Evolutionary conservation across 2,797 vertebrate species (phyloP), one percentile per base, ranked within the genome.

Genomic region (Microhierax caerulescens): DNA sequence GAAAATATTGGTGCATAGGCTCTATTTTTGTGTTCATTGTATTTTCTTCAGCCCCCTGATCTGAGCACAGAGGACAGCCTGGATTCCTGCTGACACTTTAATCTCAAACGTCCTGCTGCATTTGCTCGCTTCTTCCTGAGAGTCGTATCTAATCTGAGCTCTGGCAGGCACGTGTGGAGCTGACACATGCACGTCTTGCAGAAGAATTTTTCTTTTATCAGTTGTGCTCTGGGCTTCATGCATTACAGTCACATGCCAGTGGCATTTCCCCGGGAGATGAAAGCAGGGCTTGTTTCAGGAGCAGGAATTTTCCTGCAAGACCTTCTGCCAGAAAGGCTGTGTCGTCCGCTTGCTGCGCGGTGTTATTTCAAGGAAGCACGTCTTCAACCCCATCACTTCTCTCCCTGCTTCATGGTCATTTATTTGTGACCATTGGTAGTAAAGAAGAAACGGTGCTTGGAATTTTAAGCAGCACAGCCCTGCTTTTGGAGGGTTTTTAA

Each of bases 241-340:
- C 51, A 5, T 60, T 48, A 0, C 69, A 69, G 91, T 51, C 87
- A 36, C 85, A 18, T 88, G 86, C 85, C 72, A 45, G 81, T 30
- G 41, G 60, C 89, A 11, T 77, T 87, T 88, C 81, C 85, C 83
- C 5, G 0, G 56, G 86, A 75, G 45, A 41, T 68, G 89, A 70
- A 78, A 85, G 57, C 61, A 50, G 32, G 78, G 51, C 75, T 91
- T 22, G 3, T 83, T 79, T 85, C 75, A 41, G 75, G 72, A 90
- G 87, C 78, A 85, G 91, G 85, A 93, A 84, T 95, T 90, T 84
- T 90, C 78, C 92, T 73, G 61, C 39, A 19, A 27, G 72, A 28
- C 64, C 54, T 85, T 28, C 57, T 82, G 79, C 27, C 82, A 69
- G 63, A 13, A 47, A 7, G 85, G 17, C 54, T 64, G 45, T 41